These are phyloP conservation scores for Tyto alba DNA, from an alignment of 2,113 vertebrate genomes.

Conservation along the genomic window DNA sequence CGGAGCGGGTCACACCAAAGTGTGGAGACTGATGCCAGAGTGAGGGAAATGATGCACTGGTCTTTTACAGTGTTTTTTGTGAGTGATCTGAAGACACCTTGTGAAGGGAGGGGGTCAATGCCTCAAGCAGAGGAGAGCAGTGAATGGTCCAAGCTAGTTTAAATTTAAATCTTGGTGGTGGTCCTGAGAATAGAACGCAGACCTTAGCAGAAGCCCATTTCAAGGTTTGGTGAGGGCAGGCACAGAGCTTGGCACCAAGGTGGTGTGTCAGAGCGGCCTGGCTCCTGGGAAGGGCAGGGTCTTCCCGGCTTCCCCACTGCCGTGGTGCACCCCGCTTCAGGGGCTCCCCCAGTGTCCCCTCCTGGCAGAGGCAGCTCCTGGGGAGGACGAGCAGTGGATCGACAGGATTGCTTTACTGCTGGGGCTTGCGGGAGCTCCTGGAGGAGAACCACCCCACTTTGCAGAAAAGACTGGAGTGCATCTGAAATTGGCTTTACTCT, in stretches of 20 bases:
- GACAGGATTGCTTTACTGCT: not conserved
- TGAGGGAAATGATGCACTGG: fast-evolving
- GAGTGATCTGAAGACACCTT: not conserved
- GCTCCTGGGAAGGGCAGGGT: not conserved
- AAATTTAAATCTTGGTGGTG: not conserved
- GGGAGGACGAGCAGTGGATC: fast-evolving
- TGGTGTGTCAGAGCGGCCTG: not conserved
- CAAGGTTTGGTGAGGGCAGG: not conserved
- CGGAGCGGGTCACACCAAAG: fast-evolving
- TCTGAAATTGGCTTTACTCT: not conserved
- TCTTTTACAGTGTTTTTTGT: not conserved
- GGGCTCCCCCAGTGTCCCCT: not conserved
- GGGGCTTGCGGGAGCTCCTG: not conserved
- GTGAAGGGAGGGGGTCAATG: not conserved
- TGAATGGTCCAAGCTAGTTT: not conserved
- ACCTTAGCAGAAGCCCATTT: not conserved
- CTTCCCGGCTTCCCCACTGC: not conserved
- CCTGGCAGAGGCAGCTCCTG: fast-evolving
- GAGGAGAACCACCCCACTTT: not conserved
- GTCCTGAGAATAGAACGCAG: not conserved
- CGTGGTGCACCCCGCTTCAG: fast-evolving
- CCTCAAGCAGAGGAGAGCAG: not conserved
- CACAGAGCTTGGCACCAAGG: not conserved
- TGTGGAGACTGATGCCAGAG: not conserved
- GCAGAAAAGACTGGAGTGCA: not conserved